Evolutionary conservation across 2,888 invertebrate species (phyloP), one percentile per base, ranked within the genome.

Genomic region (Petrophora chlorosata): DNA sequence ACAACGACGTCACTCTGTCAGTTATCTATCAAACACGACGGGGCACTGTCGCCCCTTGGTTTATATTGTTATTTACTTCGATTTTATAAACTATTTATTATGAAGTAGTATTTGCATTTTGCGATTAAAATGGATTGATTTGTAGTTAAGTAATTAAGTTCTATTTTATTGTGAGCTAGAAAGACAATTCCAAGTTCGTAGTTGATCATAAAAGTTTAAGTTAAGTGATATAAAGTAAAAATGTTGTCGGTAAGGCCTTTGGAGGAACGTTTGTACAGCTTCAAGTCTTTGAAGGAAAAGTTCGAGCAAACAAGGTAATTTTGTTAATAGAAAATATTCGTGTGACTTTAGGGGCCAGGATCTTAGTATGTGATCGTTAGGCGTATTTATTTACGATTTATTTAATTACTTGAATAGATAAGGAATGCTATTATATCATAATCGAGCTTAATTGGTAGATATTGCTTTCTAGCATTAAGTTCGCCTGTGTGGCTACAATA

Each of bases 251-350:
- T 84, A 42, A 68, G 83, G 8, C 64, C 75, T 5, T 64, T 75
- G 35, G 81, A 85, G 5, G 84, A 85, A 23, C 73, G 89, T 44
- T 79, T 84, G 34, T 89, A 68, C 58, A 87, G 73, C 61, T 90
- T 90, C 58, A 79, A 85, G 48, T 79, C 75, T 49, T 60, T 89
- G 16, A 89, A 84, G 65, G 85, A 88, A 38, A 79, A 82, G 62
- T 90, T 90, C 69, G 89, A 90, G 60, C 50, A 73, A 51, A 53
- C 73, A 48, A 89, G 89, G 88, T 89, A 86, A 76, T 28, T 41
- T 34, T 38, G 40, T 40, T 38, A 13, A 7, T 13, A n/a, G n/a
- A n/a, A n/a, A n/a, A n/a, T n/a, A n/a, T n/a, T n/a, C n/a, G n/a
- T n/a, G n/a, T n/a, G n/a, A n/a, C n/a, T n/a, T n/a, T n/a, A n/a